These are phyloP conservation scores for Cyaniris semiargus DNA, from an alignment of 2,888 invertebrate species.

Conservation along the genomic window DNA sequence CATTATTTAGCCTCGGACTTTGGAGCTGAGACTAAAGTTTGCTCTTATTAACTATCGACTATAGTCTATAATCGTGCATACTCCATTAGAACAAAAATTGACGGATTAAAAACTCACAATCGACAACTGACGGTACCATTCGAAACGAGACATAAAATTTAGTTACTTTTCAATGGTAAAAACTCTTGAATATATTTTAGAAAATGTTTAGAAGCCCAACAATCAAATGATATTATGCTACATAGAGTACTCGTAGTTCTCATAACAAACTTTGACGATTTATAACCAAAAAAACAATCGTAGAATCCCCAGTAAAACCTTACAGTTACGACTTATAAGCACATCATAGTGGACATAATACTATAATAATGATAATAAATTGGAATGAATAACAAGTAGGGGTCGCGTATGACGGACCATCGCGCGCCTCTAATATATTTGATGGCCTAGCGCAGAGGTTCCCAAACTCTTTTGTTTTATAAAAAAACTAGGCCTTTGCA, in stretches of 20 bases:
- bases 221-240: too few species aligned
- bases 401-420: neutral
- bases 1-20: neutral
- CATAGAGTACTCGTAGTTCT: neutral
- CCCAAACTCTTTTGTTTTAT: too few species aligned
- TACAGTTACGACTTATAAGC: neutral
- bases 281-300: neutral
- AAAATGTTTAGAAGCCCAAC: too few species aligned
- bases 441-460: neutral
- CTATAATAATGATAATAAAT: constrained; percentile 11
- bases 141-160: neutral
- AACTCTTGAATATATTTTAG: too few species aligned
- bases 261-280: neutral
- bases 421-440: neutral
- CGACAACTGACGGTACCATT: neutral
- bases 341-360: neutral
- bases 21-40: neutral
- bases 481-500: too few species aligned
- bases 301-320: neutral
- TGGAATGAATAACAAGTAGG: constrained; percentile 9
- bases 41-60: neutral
- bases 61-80: too few species aligned
- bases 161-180: too few species aligned
- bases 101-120: too few species aligned
- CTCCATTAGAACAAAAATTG: too few species aligned